Evolutionary conservation across 2,113 vertebrate species (phyloP).

Genomic region (Thermophis baileyi): DNA sequence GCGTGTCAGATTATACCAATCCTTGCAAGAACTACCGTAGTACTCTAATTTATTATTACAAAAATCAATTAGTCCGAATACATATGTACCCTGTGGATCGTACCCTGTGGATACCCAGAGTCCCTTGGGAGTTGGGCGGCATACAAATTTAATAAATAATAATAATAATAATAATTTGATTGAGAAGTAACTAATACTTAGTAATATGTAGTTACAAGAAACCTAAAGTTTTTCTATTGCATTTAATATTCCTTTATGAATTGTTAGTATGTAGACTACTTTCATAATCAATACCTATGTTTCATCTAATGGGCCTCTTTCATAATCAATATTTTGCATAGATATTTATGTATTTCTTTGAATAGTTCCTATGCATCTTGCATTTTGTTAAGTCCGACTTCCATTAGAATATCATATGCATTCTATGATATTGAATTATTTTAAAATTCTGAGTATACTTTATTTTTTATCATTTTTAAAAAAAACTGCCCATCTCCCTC

Average conservation of each 20-base stretch:
- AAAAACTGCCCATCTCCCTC: not conserved
- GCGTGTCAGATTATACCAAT: slow-evolving; percentile 35
- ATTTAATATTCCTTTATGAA: slow-evolving; percentile 67
- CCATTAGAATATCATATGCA: not conserved
- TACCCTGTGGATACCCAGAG: too few species aligned
- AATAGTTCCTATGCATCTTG: not conserved
- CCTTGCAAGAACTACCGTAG: slow-evolving; percentile 10
- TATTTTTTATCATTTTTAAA: not conserved
- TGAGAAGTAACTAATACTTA: slow-evolving; percentile 54
- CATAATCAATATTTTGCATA: slow-evolving; percentile 15
- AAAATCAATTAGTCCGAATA: slow-evolving; percentile 56
- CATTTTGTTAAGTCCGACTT: not conserved
- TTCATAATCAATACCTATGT: slow-evolving; percentile 60
- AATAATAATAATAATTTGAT: too few species aligned
- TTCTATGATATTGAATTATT: not conserved
- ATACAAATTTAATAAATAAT: too few species aligned
- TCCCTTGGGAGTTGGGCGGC: too few species aligned
- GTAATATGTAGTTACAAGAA: slow-evolving; percentile 63
- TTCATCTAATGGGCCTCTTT: slow-evolving; percentile 34
- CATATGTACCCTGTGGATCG: slow-evolving; percentile 51
- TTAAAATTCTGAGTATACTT: not conserved
- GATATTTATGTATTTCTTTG: not conserved
- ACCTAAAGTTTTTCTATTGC: slow-evolving; percentile 61
- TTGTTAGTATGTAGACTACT: slow-evolving; percentile 62
- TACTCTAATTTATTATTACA: slow-evolving; percentile 32